phyloP scores from a whole-genome alignment of 37 sponge, comb jelly and placozoan genomes.

The Beroe ovata region DNA sequence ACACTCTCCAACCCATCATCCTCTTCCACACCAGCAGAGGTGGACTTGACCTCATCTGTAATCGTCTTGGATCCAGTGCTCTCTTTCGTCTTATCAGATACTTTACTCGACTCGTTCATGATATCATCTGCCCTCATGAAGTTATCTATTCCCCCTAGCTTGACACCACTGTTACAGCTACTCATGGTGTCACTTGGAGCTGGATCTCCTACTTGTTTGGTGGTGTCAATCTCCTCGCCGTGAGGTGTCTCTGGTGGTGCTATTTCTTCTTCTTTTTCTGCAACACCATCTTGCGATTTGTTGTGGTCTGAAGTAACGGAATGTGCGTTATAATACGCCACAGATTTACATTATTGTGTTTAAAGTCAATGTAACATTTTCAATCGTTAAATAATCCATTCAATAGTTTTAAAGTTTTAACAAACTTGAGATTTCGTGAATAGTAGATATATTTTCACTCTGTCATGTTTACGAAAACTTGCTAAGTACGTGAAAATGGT shows the following conservation, averaged over 20 bases:
- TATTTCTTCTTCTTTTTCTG: neutral
- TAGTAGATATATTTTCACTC: no score
- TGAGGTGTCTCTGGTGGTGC: neutral
- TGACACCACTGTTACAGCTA: neutral
- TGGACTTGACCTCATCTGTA: neutral
- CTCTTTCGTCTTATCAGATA: neutral
- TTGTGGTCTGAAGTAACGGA: no score
- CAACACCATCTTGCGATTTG: neutral
- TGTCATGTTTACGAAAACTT: no score
- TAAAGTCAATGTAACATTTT: no score
- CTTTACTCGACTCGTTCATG: constrained; percentile 28
- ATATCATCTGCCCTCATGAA: constrained; percentile 31
- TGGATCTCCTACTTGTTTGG: neutral
- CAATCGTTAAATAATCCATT: no score
- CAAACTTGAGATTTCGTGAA: no score
- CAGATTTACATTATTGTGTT: no score
- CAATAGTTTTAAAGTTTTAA: no score
- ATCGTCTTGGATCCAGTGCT: constrained; percentile 64
- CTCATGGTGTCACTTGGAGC: neutral
- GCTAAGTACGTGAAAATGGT: no score
- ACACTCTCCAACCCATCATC: constrained; percentile 1
- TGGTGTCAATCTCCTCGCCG: neutral
- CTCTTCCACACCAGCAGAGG: neutral
- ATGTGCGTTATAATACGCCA: no score
- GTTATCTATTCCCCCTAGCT: constrained; percentile 28